A percentile compares a stretch with the other conserved stretches of the same genome.
phyloP scores from a whole-genome alignment of 2,113 vertebrate species.

The Ornithorhynchus anatinus region DNA sequence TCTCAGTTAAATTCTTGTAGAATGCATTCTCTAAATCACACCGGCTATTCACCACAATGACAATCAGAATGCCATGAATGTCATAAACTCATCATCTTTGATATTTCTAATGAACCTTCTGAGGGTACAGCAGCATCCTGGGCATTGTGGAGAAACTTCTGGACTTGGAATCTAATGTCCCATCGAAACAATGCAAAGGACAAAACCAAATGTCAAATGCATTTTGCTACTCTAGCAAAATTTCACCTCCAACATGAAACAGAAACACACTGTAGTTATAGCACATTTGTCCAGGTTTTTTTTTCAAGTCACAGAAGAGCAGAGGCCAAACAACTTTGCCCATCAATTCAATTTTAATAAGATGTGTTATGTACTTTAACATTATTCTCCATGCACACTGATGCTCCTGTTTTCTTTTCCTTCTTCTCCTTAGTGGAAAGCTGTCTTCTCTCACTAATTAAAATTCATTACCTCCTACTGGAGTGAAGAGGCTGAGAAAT shows the following conservation, averaged over 20 bases:
- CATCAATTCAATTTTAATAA: conserved; percentile 66
- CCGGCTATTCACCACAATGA: no score
- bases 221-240: conserved; percentile 48
- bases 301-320: conserved; percentile 49
- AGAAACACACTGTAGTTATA: conserved; percentile 35
- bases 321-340: conserved; percentile 33
- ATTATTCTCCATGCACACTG: conserved; percentile 26
- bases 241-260: conserved; percentile 36
- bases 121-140: no score
- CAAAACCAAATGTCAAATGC: no score
- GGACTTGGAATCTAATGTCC: no score
- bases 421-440: conserved; percentile 56
- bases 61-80: no score
- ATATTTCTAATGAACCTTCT: no score
- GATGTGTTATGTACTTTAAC: conserved; percentile 37
- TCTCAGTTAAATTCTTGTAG: no score
- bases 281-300: conserved; percentile 16
- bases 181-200: no score
- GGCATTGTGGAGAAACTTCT: no score
- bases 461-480: conserved; percentile 69
- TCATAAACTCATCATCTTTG: no score
- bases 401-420: conserved; percentile 48
- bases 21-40: no score
- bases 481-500: conserved; percentile 64
- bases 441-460: conserved; percentile 71